Evolutionary conservation across 2,113 vertebrate species (phyloP).

Genomic region (Pelmatolapia mariae): DNA sequence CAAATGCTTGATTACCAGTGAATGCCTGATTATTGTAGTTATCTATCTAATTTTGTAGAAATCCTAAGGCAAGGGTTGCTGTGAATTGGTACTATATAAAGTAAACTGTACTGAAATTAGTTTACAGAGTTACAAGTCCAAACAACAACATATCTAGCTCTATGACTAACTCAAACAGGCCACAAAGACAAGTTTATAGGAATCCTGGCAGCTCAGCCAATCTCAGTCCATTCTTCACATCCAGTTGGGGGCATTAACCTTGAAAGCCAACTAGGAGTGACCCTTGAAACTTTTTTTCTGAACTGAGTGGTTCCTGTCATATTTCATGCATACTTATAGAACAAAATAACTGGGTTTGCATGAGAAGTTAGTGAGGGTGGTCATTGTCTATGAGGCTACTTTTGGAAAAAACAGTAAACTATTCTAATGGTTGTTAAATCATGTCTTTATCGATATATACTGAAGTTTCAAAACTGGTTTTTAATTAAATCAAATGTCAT

Average conservation of each 20-base stretch:
- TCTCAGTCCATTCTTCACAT: background rate
- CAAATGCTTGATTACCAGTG: fast-evolving
- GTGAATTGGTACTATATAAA: background rate
- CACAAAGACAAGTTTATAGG: background rate
- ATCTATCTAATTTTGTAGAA: background rate
- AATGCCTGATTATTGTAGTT: background rate
- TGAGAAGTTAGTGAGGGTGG: background rate
- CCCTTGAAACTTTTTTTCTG: too few species aligned
- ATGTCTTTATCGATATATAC: background rate
- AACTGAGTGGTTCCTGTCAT: too few species aligned
- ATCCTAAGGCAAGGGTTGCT: background rate
- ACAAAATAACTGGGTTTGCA: background rate
- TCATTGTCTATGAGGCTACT: background rate
- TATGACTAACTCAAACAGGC: background rate
- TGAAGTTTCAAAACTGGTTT: background rate
- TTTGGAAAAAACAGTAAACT: background rate
- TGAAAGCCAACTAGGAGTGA: too few species aligned
- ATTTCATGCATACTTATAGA: background rate
- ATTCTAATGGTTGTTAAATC: background rate
- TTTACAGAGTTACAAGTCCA: background rate
- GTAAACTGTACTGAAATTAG: background rate
- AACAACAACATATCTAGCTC: background rate
- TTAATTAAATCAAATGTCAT: background rate
- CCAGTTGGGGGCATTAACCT: background rate
- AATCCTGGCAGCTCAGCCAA: background rate